Evolutionary conservation across 2,888 invertebrate species (phyloP), one percentile per base, ranked within the genome.

Genomic region (Ennomos fuscantarius): DNA sequence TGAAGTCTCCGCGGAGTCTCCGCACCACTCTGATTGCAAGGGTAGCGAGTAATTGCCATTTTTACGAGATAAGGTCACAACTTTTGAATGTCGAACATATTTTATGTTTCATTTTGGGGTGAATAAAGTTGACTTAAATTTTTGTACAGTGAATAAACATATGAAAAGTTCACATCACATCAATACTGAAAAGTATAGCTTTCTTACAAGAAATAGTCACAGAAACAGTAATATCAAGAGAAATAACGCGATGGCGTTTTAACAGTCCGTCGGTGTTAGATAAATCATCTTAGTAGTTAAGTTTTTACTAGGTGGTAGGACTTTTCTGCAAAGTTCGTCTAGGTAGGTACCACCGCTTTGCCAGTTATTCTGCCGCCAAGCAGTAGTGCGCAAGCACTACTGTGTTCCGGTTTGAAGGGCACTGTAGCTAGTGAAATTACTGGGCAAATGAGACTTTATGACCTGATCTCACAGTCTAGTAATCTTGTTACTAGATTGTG

Each of bases 61-160:
- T 90, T 89, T 89, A 89, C 78, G 84, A 91, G 89, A 89, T 90
- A 89, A 91, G 86, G 90, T 89, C 86, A 83, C 83, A 80, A 82
- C 78, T 87, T 81, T 84, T 84, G 80, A 90, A 89, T 90, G 89
- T 88, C 88, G 81, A 88, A 89, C 86, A 84, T 86, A 84, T 84
- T 88, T 88, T 86, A 86, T 84, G 81, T 72, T 74, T 72, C 70
- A 74, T 80, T 83, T 73, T 55, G 60, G 65, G 67, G 68, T 70
- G 68, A 65, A 60, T 60, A 48, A 62, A 58, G 59, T 61, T 51
- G 50, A 55, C 39, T 50, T 53, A 39, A 55, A 39, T 60, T 60
- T 65, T 63, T 46, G 52, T 40, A 15, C 11, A 49, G 39, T 35
- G 56, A 47, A 50, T 55, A 53, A 62, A 56, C 32, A 47, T 47